phyloP scores from a whole-genome alignment of 2,113 vertebrate genomes.

The Zosterops borbonicus region DNA sequence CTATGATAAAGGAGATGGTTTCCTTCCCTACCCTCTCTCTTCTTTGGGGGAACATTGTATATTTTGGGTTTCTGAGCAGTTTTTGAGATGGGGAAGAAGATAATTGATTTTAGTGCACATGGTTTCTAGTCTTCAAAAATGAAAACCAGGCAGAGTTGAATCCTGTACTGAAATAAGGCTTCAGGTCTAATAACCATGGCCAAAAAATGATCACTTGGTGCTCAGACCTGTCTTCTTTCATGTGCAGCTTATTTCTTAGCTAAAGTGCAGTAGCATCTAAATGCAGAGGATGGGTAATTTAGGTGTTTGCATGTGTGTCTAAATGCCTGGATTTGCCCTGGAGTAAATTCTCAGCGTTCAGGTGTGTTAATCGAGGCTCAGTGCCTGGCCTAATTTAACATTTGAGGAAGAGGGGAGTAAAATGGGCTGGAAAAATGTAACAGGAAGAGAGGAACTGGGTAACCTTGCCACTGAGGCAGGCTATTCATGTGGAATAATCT shows the following conservation, averaged over 20 bases:
- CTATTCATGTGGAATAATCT: background rate
- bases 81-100: background rate
- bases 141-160: background rate
- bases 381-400: background rate
- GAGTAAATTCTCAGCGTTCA: background rate
- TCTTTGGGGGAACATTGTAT: background rate
- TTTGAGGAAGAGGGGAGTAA: background rate
- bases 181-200: background rate
- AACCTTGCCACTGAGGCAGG: background rate
- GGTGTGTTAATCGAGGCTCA: background rate
- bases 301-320: background rate
- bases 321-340: background rate
- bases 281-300: background rate
- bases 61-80: background rate
- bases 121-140: background rate
- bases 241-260: background rate
- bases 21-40: background rate
- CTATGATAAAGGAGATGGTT: background rate
- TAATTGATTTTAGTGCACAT: fast-evolving
- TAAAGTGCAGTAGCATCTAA: background rate
- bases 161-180: background rate
- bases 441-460: background rate
- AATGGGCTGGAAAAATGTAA: background rate
- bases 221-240: background rate
- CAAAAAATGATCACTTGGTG: background rate